Base-by-base conservation (phyloP, 23 tunicate species). In the Corella eumyota region DNA sequence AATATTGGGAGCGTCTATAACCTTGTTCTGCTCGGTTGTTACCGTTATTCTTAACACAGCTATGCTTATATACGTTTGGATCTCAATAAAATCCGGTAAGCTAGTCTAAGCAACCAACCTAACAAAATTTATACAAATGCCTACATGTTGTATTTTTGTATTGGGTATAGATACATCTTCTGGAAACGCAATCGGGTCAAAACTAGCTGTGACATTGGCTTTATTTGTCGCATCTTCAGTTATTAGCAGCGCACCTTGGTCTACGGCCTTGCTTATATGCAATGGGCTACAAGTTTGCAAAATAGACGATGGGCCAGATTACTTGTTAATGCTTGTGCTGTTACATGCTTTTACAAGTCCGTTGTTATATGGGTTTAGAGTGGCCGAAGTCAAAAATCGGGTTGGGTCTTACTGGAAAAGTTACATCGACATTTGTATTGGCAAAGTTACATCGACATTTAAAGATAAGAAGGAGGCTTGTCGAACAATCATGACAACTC, bases 191-290 rank as follows among this genome's bases (percentile, higher is more conserved):
- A n/a, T n/a, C n/a, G n/a, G n/a, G n/a, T n/a, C n/a, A n/a, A n/a
- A n/a, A 6, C 64, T 76, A 29, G 84, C 84, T 37, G 79, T 68
- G 24, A 85, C 95, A 6, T 40, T 76, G 25, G 95, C 68, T 32
- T 62, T 62, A 32, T 62, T 62, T 28, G 90, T 81, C 9, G 44
- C 31, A 34, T 73, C 90, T 6, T 81, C 73, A 37, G 53, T 73
- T n/a, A 31, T 77, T 20, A 85, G 84, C 58, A 76, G 84, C 45
- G 69, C 66, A 25, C 95, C 95, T 1, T 85, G 95, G 95, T 72
- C 95, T 3, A 37, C 70, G 61, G 74, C 78, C 2, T 61, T 85
- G 27, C 11, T 76, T 15, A 23, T 72, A 2, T 85, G 95, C 51
- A 56, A 36, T 15, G 54, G 62, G 36, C 15, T 25, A 23, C 32